A percentile compares a stretch with the other conserved stretches of the same genome.
Evolutionary conservation across 2,113 vertebrate genomes (phyloP).

Genomic region (Oxyura jamaicensis): DNA sequence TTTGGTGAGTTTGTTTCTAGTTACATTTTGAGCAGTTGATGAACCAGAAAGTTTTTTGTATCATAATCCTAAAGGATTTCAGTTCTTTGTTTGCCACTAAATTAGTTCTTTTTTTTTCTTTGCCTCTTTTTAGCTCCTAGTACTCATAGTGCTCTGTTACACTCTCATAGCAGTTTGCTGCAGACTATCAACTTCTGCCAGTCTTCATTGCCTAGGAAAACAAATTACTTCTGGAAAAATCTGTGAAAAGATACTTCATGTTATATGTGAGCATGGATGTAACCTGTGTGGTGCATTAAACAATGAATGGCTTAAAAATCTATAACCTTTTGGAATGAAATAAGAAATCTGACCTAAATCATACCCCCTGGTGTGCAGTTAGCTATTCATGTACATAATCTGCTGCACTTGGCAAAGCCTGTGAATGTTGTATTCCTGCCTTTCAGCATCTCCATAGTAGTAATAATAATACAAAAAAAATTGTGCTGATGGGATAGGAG

Average conservation of each 20-base stretch:
- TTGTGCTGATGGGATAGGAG: conserved; percentile 72
- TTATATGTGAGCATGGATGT: background rate
- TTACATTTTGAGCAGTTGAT: conserved; percentile 15
- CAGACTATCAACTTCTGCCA: conserved; percentile 32
- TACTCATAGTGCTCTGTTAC: background rate
- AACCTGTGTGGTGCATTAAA: conserved; percentile 12
- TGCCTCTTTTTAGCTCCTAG: background rate
- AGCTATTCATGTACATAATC: conserved; percentile 62
- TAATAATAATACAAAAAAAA: conserved; percentile 56
- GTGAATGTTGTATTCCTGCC: conserved; percentile 32
- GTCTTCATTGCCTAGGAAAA: conserved; percentile 15
- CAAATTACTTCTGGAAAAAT: conserved; percentile 12
- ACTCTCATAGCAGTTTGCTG: background rate
- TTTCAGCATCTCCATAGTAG: conserved; percentile 68
- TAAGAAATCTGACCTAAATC: conserved; percentile 69
- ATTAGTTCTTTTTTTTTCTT: background rate
- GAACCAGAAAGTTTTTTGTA: conserved; percentile 1
- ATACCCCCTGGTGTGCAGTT: conserved; percentile 49
- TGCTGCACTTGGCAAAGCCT: conserved; percentile 30
- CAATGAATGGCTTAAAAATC: conserved; percentile 32
- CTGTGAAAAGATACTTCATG: conserved; percentile 35
- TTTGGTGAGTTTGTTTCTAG: background rate
- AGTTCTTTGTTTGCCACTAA: background rate
- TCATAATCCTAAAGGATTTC: conserved; percentile 7
- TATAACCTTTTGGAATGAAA: conserved; percentile 57